Evolutionary conservation across 2,888 invertebrate genomes (phyloP).

Genomic region (Microchrysa polita): DNA sequence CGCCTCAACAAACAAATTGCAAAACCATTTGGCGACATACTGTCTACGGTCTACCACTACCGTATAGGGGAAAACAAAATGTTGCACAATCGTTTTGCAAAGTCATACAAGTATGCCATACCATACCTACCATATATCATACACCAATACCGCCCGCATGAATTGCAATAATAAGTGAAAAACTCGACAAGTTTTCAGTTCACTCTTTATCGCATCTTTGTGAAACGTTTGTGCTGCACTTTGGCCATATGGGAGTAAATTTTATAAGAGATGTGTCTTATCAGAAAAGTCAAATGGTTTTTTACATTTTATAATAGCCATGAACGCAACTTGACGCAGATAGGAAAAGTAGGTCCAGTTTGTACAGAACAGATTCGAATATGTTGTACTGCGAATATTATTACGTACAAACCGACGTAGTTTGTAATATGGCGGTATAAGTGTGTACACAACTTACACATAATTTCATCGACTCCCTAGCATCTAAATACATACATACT

Average conservation of each 20-base stretch:
- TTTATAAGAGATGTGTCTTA: constrained; percentile 17
- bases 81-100: constrained; percentile 2
- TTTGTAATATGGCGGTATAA: too few relatives aligned
- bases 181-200: constrained; percentile 9
- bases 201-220: constrained; percentile 14
- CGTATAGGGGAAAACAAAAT: not conserved
- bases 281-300: not conserved
- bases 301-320: not conserved
- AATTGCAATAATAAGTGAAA: constrained; percentile 9
- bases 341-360: constrained; percentile 11
- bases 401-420: too few relatives aligned
- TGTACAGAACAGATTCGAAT: not conserved
- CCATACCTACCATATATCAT: too few relatives aligned
- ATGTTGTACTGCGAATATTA: not conserved
- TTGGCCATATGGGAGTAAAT: not conserved
- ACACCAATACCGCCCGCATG: constrained; percentile 16
- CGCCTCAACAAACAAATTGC: not conserved
- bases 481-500: too few relatives aligned
- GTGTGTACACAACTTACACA: too few relatives aligned
- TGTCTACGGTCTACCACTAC: constrained; percentile 22
- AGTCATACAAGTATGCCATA: not conserved
- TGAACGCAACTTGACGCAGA: not conserved
- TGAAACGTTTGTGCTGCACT: not conserved
- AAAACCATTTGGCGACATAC: constrained; percentile 41
- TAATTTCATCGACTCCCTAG: too few relatives aligned